Conservation (phyloP, 2,797 vertebrate species). For the Serranus cabrilla region DNA sequence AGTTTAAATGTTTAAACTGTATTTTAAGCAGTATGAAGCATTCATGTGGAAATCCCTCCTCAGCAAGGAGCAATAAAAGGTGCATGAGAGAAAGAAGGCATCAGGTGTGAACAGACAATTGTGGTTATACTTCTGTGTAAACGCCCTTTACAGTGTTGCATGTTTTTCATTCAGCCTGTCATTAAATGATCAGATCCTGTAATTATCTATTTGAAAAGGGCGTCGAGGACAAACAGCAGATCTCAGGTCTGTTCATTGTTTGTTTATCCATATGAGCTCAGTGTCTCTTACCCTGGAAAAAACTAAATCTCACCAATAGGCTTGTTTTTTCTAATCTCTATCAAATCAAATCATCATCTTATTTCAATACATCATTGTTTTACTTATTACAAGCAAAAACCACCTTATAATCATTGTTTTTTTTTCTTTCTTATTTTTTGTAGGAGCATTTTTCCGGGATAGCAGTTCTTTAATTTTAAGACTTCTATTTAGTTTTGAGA, state of each 20-base stretch:
- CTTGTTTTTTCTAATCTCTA: too few relatives aligned
- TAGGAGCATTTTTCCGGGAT: too few relatives aligned
- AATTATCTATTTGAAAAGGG: slow-evolving; percentile 39
- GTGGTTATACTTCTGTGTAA: neutral
- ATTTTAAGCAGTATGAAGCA: neutral
- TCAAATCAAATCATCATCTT: too few relatives aligned
- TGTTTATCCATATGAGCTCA: neutral
- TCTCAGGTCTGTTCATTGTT: slow-evolving; percentile 3
- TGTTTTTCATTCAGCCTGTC: slow-evolving; percentile 21
- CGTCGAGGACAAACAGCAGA: slow-evolving; percentile 30
- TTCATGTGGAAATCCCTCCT: neutral
- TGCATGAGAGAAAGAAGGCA: neutral
- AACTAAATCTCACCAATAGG: too few relatives aligned
- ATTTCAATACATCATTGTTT: too few relatives aligned
- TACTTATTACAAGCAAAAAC: too few relatives aligned
- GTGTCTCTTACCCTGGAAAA: neutral
- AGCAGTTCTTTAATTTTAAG: neutral
- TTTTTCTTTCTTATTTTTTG: too few relatives aligned
- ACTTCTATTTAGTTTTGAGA: neutral
- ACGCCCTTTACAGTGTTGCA: slow-evolving; percentile 10
- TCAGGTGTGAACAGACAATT: neutral
- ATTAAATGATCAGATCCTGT: slow-evolving; percentile 30
- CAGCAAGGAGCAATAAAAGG: neutral
- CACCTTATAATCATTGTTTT: too few relatives aligned
- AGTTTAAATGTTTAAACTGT: neutral